Evolutionary conservation across 1,140 invertebrate genomes (phyloP), one percentile per base, ranked within the genome.

Genomic region (Cephus cinctus): DNA sequence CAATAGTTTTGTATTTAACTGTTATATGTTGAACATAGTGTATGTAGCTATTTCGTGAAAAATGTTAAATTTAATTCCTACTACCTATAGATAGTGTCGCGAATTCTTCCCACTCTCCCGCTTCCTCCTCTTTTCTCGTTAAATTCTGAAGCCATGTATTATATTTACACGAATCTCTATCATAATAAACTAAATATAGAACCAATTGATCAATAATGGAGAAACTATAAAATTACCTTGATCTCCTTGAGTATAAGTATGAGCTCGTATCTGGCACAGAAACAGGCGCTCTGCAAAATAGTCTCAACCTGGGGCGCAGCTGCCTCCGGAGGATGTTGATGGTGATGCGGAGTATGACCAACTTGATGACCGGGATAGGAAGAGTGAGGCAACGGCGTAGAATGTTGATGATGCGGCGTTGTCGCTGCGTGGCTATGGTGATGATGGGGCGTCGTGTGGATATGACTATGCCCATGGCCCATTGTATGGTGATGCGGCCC

Each of bases 181-280:
- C 11, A 12, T 4, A 11, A 3, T 30, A 11, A 36, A 6, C 11
- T 11, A 36, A 36, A 15, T 8, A 15, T 2, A 16, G 11, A 11
- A 5, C 11, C 11, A 2, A 35, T 36, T 11, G 9, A 9, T 15
- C 32, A 20, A 30, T 1, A 12, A 18, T 11, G 21, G 20, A 11
- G 70, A 83, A 85, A 73, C 85, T 85, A 78, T 84, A 83, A 6
- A 5, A 11, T 63, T 65, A 87, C 82, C 77, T 92, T 88, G 61
- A 99, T 83, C 81, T 99, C 96, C 76, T 93, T 92, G 56, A 99
- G 84, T 74, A 98, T 97, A 67, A 93, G 84, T 58, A 90, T 86
- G 68, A 97, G 86, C 80, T 97, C 89, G 67, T 92, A 87, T 76
- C 90, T 87, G 59, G 89, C 85, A 70, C 85, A 83, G 67, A 86